A percentile compares a stretch with the other conserved stretches of the same genome.
phyloP scores from a whole-genome alignment of 53 echinoderm and acorn worm genomes.

The Stichopus horrens region DNA sequence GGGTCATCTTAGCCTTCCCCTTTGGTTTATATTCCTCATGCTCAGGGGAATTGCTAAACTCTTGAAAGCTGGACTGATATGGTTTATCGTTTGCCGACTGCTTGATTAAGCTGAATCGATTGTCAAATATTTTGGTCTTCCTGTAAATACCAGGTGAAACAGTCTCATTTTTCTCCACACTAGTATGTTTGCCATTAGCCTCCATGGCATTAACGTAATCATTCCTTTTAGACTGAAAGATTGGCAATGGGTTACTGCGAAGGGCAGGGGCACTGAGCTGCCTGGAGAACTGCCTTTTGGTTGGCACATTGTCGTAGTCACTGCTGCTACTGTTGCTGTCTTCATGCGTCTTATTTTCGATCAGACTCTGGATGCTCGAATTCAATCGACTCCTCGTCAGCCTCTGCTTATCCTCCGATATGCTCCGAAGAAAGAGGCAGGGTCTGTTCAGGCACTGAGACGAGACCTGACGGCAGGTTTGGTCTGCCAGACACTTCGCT shows the following conservation, averaged over 20 bases:
- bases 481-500: constrained; percentile 39
- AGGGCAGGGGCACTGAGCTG: constrained; percentile 29
- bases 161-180: not conserved
- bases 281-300: not conserved
- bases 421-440: constrained; percentile 17
- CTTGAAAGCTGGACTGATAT: not conserved
- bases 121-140: not conserved
- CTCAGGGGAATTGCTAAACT: no score
- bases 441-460: constrained; percentile 33
- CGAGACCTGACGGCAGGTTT: constrained; percentile 36
- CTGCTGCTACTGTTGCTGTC: not conserved
- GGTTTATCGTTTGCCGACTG: not conserved
- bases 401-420: constrained; percentile 9
- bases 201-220: not conserved
- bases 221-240: not conserved
- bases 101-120: not conserved
- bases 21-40: not conserved
- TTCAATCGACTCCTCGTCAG: not conserved
- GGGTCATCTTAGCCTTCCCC: not conserved
- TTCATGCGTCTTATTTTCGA: not conserved
- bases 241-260: not conserved
- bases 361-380: constrained; percentile 25
- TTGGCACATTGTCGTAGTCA: constrained; percentile 31
- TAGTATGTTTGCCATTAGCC: not conserved
- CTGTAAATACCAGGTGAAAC: not conserved